Evolutionary conservation across 37 sponge, comb jelly and placozoan species (phyloP).

Genomic region (Chondrosia reniformis): DNA sequence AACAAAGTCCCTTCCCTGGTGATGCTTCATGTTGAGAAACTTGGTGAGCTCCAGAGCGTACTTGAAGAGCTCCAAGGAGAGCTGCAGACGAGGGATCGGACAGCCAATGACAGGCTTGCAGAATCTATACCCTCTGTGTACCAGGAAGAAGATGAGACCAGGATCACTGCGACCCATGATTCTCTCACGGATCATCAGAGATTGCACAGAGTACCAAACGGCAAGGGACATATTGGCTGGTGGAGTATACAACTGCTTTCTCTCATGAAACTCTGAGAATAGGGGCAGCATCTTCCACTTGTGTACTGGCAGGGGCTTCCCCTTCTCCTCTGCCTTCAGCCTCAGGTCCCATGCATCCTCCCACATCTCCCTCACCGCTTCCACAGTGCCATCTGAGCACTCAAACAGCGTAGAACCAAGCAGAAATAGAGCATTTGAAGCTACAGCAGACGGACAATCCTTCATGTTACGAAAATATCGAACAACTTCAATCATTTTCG

Average conservation of each 20-base stretch:
- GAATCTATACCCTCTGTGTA: constrained; percentile 13
- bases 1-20: constrained; percentile 15
- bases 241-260: constrained; percentile 28
- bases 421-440: constrained; percentile 60
- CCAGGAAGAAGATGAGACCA: constrained; percentile 62
- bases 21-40: not conserved
- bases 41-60: constrained; percentile 12
- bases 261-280: constrained; percentile 36
- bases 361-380: constrained; percentile 7
- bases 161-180: constrained; percentile 71
- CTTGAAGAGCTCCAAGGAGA: not conserved
- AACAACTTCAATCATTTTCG: constrained; percentile 58
- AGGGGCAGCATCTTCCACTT: constrained; percentile 28
- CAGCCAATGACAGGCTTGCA: constrained; percentile 16
- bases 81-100: constrained; percentile 3
- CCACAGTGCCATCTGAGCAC: constrained; percentile 37
- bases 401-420: constrained; percentile 72
- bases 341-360: constrained; percentile 20
- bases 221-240: not conserved
- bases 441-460: constrained; percentile 55
- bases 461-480: constrained; percentile 29
- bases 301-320: constrained; percentile 19
- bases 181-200: constrained; percentile 75
- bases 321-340: constrained; percentile 25
- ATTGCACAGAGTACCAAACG: constrained; percentile 58